phyloP scores from a whole-genome alignment of 2,888 invertebrate species.

The Petrolisthes cinctipes region DNA sequence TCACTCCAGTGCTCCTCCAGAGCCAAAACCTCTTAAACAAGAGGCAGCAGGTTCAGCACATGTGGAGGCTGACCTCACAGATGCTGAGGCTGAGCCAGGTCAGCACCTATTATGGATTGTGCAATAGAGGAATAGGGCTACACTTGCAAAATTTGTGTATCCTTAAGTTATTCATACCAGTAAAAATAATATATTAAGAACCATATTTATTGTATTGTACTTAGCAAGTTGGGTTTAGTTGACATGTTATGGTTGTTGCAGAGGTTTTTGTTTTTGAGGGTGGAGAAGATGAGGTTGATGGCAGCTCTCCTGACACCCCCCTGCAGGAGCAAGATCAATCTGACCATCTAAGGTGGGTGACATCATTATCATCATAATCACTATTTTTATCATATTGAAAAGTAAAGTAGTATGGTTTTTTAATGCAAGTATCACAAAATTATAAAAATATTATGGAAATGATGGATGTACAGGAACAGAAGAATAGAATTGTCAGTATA shows the following conservation, averaged over 20 bases:
- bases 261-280: conserved; percentile 83
- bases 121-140: too few relatives aligned
- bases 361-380: background rate
- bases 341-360: conserved; percentile 49
- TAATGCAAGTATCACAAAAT: too few relatives aligned
- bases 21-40: background rate
- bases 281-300: conserved; percentile 72
- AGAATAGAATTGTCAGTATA: too few relatives aligned
- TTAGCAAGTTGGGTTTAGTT: background rate
- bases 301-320: conserved; percentile 52
- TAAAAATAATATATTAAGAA: too few relatives aligned
- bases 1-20: conserved; percentile 47
- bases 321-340: conserved; percentile 49
- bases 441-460: too few relatives aligned
- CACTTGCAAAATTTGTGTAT: too few relatives aligned
- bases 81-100: conserved; percentile 56
- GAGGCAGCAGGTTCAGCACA: conserved; percentile 31
- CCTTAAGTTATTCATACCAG: too few relatives aligned
- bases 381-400: too few relatives aligned
- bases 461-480: too few relatives aligned
- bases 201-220: background rate
- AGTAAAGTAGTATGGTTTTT: too few relatives aligned
- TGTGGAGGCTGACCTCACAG: conserved; percentile 52
- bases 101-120: background rate
- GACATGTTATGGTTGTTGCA: conserved; percentile 62